These are phyloP conservation scores for Pelobates cultripes DNA, from an alignment of 2,797 vertebrate species.

Conservation along the genomic window DNA sequence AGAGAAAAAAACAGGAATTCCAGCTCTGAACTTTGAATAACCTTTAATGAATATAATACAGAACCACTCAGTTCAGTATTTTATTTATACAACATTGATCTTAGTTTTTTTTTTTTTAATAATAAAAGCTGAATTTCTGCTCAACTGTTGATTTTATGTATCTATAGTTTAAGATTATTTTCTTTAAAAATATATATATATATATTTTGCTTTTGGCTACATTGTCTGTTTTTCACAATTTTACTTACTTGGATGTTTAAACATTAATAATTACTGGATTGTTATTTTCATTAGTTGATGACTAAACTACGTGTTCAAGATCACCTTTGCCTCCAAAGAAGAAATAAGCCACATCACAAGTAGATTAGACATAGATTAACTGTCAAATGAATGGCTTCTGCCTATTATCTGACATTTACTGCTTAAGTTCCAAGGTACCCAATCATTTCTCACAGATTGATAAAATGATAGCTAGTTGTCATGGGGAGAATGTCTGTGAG, in stretches of 20 bases:
- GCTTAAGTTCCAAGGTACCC: constrained; percentile 27
- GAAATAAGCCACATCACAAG: not conserved
- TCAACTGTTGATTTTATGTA: no score
- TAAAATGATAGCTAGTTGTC: constrained; percentile 37
- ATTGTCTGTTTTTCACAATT: not conserved
- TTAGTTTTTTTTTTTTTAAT: no score
- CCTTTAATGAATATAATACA: no score
- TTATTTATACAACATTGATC: no score
- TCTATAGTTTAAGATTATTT: no score
- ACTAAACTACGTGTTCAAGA: not conserved
- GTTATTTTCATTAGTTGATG: not conserved
- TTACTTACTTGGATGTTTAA: not conserved
- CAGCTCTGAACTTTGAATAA: no score
- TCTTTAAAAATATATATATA: no score
- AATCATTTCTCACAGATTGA: constrained; percentile 28
- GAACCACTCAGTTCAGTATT: no score
- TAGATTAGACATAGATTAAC: constrained; percentile 48
- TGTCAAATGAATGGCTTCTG: constrained; percentile 21
- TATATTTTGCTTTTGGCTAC: not conserved
- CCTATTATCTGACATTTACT: constrained; percentile 34
- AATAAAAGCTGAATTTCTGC: no score
- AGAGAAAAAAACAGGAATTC: no score
- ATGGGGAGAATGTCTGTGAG: not conserved
- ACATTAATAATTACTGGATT: constrained; percentile 5
- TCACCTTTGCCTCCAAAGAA: not conserved